phyloP scores from a whole-genome alignment of 2,113 vertebrate genomes.

The Electrona antarctica region DNA sequence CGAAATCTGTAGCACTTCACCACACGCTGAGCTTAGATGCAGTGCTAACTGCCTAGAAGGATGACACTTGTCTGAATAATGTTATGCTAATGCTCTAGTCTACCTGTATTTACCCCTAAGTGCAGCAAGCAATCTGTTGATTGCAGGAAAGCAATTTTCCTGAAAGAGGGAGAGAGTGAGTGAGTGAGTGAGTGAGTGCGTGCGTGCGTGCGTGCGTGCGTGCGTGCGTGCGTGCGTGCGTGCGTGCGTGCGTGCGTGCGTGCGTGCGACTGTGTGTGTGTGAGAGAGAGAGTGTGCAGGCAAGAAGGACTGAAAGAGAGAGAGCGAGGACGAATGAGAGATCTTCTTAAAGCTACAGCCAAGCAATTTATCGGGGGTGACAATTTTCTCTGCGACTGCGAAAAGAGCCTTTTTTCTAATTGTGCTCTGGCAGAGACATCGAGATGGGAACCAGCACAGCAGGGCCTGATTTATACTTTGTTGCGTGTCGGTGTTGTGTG shows the following conservation, averaged over 20 bases:
- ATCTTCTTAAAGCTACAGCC: constrained; percentile 75
- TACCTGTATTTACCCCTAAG: constrained; percentile 82
- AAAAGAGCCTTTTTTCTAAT: constrained; percentile 73
- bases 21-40: constrained; percentile 62
- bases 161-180: constrained; percentile 48
- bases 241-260: too few relatives aligned
- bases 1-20: constrained; percentile 53
- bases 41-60: constrained; percentile 56
- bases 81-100: constrained; percentile 79
- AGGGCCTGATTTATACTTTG: neutral
- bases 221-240: constrained; percentile 11
- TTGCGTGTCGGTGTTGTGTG: neutral
- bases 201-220: neutral
- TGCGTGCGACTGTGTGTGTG: too few relatives aligned
- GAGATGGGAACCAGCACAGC: constrained; percentile 56
- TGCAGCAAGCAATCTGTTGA: constrained; percentile 77
- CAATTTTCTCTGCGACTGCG: constrained; percentile 75
- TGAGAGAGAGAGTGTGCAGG: constrained; percentile 6
- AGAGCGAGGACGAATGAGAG: constrained; percentile 61
- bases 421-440: constrained; percentile 53
- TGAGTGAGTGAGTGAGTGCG: constrained; percentile 18
- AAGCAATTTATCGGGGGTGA: constrained; percentile 78
- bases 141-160: constrained; percentile 77
- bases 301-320: constrained; percentile 58
- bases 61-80: constrained; percentile 81